Conservation (phyloP, 1,140 invertebrate genomes). For the Apis florea region DNA sequence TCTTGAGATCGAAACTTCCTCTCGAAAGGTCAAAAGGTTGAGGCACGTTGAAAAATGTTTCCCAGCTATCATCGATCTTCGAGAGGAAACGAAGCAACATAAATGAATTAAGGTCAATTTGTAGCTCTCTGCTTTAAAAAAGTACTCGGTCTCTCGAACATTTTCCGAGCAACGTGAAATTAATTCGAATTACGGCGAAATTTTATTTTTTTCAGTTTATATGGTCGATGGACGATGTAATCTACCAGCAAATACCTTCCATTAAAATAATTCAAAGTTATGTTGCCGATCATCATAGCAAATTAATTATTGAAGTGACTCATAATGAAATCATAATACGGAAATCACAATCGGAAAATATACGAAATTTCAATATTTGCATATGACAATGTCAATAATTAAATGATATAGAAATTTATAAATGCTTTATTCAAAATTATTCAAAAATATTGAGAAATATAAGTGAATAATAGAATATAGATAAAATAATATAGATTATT, state of each 20-base stretch:
- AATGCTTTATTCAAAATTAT: too few species aligned
- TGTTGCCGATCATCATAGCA: conserved; percentile 34
- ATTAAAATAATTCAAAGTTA: conserved; percentile 50
- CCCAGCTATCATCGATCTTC: conserved; percentile 15
- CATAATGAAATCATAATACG: conserved; percentile 10
- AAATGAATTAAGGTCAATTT: not conserved
- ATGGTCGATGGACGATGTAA: conserved; percentile 7
- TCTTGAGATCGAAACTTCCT: conserved; percentile 24
- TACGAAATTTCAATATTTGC: not conserved
- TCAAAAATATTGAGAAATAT: too few species aligned
- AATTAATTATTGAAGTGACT: conserved; percentile 55
- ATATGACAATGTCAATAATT: not conserved
- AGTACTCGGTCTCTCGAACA: not conserved
- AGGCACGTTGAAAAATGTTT: conserved; percentile 44
- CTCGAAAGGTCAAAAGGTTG: conserved; percentile 42
- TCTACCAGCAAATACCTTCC: conserved; percentile 32
- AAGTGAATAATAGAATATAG: too few species aligned
- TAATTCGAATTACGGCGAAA: conserved; percentile 25
- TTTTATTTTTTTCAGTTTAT: conserved; percentile 13
- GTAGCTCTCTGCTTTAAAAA: not conserved
- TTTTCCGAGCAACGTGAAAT: conserved; percentile 18
- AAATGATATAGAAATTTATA: not conserved
- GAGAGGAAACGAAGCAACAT: not conserved
- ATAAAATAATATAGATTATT: too few species aligned
- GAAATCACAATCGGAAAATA: conserved; percentile 8